A percentile compares a stretch with the other conserved stretches of the same genome.
phyloP scores from a whole-genome alignment of 2,888 invertebrate genomes.

The Luperina nickerlii region DNA sequence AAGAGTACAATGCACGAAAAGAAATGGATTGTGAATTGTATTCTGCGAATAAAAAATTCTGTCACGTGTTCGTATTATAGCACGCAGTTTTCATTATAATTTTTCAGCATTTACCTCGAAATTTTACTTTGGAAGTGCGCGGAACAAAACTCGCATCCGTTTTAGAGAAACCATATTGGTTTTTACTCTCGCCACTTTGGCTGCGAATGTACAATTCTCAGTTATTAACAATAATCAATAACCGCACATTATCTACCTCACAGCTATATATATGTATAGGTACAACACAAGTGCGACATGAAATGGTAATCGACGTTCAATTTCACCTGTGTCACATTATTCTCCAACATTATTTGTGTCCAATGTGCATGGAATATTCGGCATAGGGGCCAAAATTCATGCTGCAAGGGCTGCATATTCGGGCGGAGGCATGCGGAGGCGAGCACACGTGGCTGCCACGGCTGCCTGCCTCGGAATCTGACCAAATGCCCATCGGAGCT shows the following conservation, averaged over 20 bases:
- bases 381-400: slow-evolving; percentile 87
- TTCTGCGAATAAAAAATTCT: slow-evolving; percentile 26
- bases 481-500: slow-evolving; percentile 89
- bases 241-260: slow-evolving; percentile 65
- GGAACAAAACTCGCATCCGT: slow-evolving; percentile 24
- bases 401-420: slow-evolving; percentile 86
- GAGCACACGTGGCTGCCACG: slow-evolving; percentile 88
- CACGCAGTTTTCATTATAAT: slow-evolving; percentile 15
- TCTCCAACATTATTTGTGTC: slow-evolving; percentile 81
- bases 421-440: slow-evolving; percentile 85
- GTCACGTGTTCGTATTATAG: slow-evolving; percentile 21
- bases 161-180: slow-evolving; percentile 28
- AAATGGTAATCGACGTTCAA: slow-evolving; percentile 76
- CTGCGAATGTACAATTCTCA: slow-evolving; percentile 54
- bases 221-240: slow-evolving; percentile 70
- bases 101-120: slow-evolving; percentile 35
- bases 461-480: slow-evolving; percentile 87
- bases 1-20: slow-evolving; percentile 24
- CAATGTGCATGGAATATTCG: slow-evolving; percentile 87
- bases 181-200: slow-evolving; percentile 32
- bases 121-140: slow-evolving; percentile 28
- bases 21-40: slow-evolving; percentile 12
- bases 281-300: slow-evolving; percentile 53
- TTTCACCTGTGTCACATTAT: slow-evolving; percentile 79
- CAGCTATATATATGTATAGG: slow-evolving; percentile 24